These are phyloP conservation scores for Coluber constrictor DNA, from an alignment of 2,797 vertebrate genomes.

Conservation along the genomic window DNA sequence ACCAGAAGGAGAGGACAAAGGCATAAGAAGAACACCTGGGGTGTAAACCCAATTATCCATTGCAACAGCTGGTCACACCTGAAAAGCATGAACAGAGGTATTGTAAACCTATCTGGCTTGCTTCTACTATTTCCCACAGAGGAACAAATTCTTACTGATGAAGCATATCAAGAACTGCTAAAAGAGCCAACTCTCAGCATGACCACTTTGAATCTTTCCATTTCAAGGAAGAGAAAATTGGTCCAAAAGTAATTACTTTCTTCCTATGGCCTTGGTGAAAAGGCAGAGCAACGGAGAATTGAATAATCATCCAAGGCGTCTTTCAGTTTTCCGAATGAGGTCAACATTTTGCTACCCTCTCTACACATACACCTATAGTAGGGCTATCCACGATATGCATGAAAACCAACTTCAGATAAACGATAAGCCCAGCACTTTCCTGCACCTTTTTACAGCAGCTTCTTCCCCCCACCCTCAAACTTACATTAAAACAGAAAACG, in stretches of 20 bases:
- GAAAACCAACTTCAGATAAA: background rate
- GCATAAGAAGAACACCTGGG: constrained; percentile 11
- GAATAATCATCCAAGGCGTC: background rate
- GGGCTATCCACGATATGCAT: background rate
- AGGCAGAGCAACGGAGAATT: background rate
- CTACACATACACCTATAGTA: background rate
- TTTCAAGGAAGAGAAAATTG: background rate
- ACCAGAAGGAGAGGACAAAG: constrained; percentile 18
- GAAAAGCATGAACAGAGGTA: background rate
- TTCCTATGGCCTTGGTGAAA: background rate
- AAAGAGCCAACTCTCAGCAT: constrained; percentile 4
- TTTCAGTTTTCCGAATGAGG: background rate
- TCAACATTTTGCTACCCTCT: background rate
- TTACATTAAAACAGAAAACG: background rate
- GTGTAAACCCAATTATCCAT: constrained; percentile 26
- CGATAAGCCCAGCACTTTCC: background rate
- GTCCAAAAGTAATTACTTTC: constrained; percentile 3
- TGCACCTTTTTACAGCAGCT: background rate
- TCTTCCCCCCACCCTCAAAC: fast-evolving
- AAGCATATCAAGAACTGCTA: background rate
- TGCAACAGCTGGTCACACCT: constrained; percentile 25
- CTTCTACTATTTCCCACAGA: background rate
- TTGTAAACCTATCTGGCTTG: background rate
- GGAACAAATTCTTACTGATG: background rate
- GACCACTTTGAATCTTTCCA: background rate